Conservation (phyloP, 2,888 invertebrate species). For the Chesias legatella region DNA sequence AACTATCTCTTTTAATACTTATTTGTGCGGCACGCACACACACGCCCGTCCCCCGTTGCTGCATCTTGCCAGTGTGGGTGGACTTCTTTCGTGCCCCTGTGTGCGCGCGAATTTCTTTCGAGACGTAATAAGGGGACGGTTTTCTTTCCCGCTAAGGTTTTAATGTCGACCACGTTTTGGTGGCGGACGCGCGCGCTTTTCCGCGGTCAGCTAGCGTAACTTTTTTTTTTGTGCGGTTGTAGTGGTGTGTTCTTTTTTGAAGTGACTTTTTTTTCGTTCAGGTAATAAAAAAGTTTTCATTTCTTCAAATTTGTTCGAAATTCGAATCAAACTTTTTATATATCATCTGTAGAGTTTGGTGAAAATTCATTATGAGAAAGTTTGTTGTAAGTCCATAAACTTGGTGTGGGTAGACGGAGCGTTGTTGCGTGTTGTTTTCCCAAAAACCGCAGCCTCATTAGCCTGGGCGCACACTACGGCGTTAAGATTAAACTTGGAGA, state of each 20-base stretch:
- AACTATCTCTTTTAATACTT: constrained; percentile 80
- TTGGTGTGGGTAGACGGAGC: constrained; percentile 43
- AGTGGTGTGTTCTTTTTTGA: constrained; percentile 25
- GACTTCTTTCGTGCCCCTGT: constrained; percentile 73
- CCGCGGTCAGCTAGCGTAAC: constrained; percentile 65
- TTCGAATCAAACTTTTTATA: not conserved
- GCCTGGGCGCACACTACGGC: constrained; percentile 68
- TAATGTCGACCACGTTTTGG: constrained; percentile 80
- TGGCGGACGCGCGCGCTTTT: constrained; percentile 75
- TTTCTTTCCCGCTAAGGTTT: constrained; percentile 80
- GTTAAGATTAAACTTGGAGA: constrained; percentile 66
- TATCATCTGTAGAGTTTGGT: constrained; percentile 9
- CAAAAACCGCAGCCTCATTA: constrained; percentile 76
- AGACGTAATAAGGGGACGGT: constrained; percentile 80
- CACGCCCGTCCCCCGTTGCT: constrained; percentile 53
- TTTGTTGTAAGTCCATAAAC: constrained; percentile 57
- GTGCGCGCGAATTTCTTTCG: constrained; percentile 78
- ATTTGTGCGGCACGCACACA: constrained; percentile 71
- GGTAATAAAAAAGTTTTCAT: constrained; percentile 15
- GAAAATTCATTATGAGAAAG: constrained; percentile 63
- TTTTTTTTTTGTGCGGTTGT: constrained; percentile 50
- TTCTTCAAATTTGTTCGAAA: not conserved
- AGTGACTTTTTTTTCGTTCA: constrained; percentile 27
- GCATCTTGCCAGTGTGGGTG: constrained; percentile 60
- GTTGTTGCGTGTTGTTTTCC: constrained; percentile 65